Evolutionary conservation across 2,797 vertebrate genomes (phyloP).

Genomic region (Tadarida brasiliensis): DNA sequence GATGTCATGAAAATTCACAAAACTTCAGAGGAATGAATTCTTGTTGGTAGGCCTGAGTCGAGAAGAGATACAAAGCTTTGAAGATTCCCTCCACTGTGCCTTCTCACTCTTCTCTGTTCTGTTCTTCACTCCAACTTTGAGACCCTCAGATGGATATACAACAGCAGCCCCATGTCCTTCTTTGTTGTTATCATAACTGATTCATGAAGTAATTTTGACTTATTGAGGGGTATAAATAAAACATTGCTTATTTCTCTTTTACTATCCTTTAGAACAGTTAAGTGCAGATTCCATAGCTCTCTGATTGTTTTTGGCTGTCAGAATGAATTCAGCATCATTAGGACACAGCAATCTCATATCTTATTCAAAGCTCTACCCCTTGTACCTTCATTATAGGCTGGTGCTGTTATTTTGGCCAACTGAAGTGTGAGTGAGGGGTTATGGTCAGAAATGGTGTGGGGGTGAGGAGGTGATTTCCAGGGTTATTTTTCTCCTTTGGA

Average conservation of each 20-base stretch:
- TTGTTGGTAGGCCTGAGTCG: background rate
- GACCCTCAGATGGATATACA: background rate
- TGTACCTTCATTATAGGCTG: background rate
- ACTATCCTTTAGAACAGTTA: background rate
- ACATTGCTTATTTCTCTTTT: background rate
- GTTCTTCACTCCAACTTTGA: background rate
- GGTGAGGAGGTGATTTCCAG: background rate
- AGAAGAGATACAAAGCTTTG: background rate
- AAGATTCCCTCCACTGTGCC: background rate
- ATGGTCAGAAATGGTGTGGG: background rate
- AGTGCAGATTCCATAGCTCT: conserved; percentile 10
- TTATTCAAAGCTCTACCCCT: background rate
- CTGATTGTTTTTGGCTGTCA: background rate
- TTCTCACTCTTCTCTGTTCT: background rate
- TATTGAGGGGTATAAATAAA: background rate
- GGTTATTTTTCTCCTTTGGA: background rate
- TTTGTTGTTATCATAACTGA: background rate
- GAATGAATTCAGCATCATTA: background rate
- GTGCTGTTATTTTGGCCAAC: background rate
- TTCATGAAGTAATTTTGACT: conserved; percentile 26
- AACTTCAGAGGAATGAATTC: background rate
- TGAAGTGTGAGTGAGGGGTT: background rate
- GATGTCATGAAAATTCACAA: background rate
- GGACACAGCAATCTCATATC: background rate
- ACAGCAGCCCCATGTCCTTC: background rate